Percentiles rank a stretch among this genome's conserved stretches.
These are phyloP conservation scores for Manis pentadactyla DNA, from an alignment of 2,797 vertebrate species.

Conservation along the genomic window DNA sequence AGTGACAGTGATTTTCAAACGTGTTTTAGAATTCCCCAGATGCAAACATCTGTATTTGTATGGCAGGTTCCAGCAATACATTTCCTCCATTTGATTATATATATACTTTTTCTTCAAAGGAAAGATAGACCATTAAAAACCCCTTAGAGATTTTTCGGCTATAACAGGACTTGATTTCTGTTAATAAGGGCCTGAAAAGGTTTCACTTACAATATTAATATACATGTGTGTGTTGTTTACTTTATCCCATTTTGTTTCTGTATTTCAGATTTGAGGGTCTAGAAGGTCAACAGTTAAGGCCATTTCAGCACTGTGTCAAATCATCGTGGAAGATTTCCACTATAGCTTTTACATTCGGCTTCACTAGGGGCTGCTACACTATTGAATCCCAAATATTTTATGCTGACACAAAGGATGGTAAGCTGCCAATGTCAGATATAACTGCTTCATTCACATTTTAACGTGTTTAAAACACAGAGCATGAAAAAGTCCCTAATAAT, in stretches of 20 bases:
- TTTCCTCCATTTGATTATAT: constrained; percentile 34
- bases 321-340: constrained; percentile 69
- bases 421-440: constrained; percentile 49
- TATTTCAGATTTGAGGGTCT: background rate
- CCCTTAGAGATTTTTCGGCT: background rate
- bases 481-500: constrained; percentile 25
- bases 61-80: background rate
- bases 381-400: constrained; percentile 75
- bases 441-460: constrained; percentile 54
- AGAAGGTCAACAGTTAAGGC: background rate
- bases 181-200: background rate
- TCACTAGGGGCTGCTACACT: constrained; percentile 69
- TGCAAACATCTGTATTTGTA: background rate
- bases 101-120: background rate
- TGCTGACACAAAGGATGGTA: constrained; percentile 69
- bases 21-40: background rate
- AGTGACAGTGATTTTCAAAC: background rate
- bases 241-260: constrained; percentile 16
- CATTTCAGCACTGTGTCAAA: constrained; percentile 16
- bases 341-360: constrained; percentile 68
- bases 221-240: background rate
- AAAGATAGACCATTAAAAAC: constrained; percentile 20
- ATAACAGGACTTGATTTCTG: background rate
- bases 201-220: constrained; percentile 7
- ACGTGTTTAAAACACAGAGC: constrained; percentile 42